Evolutionary conservation across 1,140 invertebrate genomes (phyloP).

Genomic region (Bathynomus jamesi): DNA sequence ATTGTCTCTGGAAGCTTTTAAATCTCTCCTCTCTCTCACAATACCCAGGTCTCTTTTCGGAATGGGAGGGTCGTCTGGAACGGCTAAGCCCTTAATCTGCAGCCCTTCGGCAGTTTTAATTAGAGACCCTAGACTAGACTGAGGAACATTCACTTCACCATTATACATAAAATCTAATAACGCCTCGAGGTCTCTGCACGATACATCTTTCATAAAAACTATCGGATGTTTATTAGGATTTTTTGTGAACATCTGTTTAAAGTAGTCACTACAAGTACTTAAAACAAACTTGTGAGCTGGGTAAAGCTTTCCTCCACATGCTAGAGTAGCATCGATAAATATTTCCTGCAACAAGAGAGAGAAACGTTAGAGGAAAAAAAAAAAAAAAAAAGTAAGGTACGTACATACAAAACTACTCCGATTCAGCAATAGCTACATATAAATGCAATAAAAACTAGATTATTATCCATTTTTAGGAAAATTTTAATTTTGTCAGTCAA

Average conservation of each 20-base stretch:
- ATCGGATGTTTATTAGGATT: constrained; percentile 80
- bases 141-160: constrained; percentile 89
- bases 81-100: constrained; percentile 37
- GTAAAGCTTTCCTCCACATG: constrained; percentile 36
- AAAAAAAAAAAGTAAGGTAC: not conserved
- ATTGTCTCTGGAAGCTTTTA: constrained; percentile 17
- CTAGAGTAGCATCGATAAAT: constrained; percentile 36
- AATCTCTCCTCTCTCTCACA: constrained; percentile 23
- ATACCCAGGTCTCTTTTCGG: constrained; percentile 29
- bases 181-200: constrained; percentile 71
- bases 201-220: constrained; percentile 74
- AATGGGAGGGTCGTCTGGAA: constrained; percentile 32
- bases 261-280: constrained; percentile 77
- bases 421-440: too few species aligned
- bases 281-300: constrained; percentile 47
- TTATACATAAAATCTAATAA: constrained; percentile 92
- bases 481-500: too few species aligned
- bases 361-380: not conserved
- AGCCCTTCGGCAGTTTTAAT: constrained; percentile 37
- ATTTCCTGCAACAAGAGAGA: constrained; percentile 30
- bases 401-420: not conserved
- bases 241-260: constrained; percentile 75
- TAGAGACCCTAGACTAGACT: constrained; percentile 44
- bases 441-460: too few species aligned
- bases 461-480: too few species aligned